phyloP scores from a whole-genome alignment of 1,140 invertebrate genomes.

The Drosophila tropicalis region DNA sequence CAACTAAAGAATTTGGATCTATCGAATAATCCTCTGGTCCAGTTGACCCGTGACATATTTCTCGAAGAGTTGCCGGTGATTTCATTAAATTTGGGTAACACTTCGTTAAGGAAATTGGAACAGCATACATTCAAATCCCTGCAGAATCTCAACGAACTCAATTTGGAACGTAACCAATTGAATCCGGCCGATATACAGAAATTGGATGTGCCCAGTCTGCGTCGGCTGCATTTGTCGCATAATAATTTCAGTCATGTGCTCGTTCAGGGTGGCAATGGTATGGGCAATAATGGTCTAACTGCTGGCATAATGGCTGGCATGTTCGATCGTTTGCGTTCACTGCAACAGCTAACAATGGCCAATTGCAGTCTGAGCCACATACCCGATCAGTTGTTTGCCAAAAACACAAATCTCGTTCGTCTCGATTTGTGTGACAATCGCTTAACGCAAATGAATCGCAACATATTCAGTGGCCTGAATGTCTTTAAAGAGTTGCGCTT shows the following conservation, averaged over 20 bases:
- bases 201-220: slow-evolving; percentile 89
- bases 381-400: slow-evolving; percentile 88
- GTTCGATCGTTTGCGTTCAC: slow-evolving; percentile 89
- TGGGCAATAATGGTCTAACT: slow-evolving; percentile 44
- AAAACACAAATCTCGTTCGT: slow-evolving; percentile 89
- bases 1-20: slow-evolving; percentile 87
- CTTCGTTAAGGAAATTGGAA: slow-evolving; percentile 85
- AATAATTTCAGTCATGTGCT: slow-evolving; percentile 90
- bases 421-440: slow-evolving; percentile 90
- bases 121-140: slow-evolving; percentile 87
- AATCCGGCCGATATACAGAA: slow-evolving; percentile 87
- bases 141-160: slow-evolving; percentile 88
- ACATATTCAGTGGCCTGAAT: slow-evolving; percentile 88
- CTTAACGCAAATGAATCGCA: slow-evolving; percentile 86
- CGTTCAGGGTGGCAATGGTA: slow-evolving; percentile 70
- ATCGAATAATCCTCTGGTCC: slow-evolving; percentile 86
- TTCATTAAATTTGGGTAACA: slow-evolving; percentile 84
- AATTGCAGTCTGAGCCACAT: slow-evolving; percentile 87
- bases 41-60: slow-evolving; percentile 86
- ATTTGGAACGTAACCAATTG: slow-evolving; percentile 89
- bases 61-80: slow-evolving; percentile 86
- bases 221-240: slow-evolving; percentile 88
- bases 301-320: slow-evolving; percentile 82
- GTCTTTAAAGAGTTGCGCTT: slow-evolving; percentile 90
- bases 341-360: slow-evolving; percentile 89